phyloP scores from a whole-genome alignment of 1,140 invertebrate genomes.

The Achroia grisella region DNA sequence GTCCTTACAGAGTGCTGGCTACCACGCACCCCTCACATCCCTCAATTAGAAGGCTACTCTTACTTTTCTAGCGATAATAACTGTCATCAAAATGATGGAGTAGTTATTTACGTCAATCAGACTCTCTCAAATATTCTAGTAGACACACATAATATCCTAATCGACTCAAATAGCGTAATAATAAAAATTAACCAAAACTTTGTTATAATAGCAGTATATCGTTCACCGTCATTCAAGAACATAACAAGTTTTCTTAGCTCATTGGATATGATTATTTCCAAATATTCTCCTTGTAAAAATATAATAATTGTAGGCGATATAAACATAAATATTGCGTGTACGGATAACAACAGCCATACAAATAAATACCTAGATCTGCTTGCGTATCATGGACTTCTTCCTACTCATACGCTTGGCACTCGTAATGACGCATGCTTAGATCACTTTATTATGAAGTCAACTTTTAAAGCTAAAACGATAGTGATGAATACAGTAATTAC shows the following conservation, averaged over 20 bases:
- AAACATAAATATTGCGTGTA: slow-evolving; percentile 1
- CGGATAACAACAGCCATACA: not conserved
- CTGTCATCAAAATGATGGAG: slow-evolving; percentile 2
- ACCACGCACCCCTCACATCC: not conserved
- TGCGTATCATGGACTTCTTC: not conserved
- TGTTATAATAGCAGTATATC: not conserved
- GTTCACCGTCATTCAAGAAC: not conserved
- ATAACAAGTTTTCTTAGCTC: not conserved
- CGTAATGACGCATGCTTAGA: not conserved
- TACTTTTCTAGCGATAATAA: not conserved
- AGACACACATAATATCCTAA: not conserved
- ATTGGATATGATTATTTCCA: not conserved
- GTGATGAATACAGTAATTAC: not conserved
- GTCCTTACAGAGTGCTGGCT: not conserved
- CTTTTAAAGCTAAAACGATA: not conserved
- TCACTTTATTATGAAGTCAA: not conserved
- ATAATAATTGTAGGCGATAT: not conserved
- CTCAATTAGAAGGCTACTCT: not conserved
- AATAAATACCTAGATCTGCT: slow-evolving; percentile 1
- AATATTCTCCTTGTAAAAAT: not conserved
- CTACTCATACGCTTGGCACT: not conserved
- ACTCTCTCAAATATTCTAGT: not conserved
- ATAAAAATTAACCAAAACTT: not conserved
- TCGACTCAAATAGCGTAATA: not conserved
- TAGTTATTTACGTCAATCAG: slow-evolving; percentile 1